Evolutionary conservation across 2,888 invertebrate genomes (phyloP).

Genomic region (Apomyelois bistriatella): DNA sequence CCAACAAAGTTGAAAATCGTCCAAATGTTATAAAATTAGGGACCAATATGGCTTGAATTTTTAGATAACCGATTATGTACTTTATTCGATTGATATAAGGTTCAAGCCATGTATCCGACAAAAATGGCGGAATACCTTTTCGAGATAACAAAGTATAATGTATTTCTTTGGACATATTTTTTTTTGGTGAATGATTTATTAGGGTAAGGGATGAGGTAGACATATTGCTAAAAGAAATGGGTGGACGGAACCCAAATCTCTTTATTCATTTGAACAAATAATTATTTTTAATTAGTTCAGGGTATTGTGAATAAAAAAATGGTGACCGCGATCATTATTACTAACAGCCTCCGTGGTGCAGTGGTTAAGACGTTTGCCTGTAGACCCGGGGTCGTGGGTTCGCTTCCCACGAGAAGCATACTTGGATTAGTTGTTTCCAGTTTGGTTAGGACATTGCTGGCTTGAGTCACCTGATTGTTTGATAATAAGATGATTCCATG

Average conservation of each 20-base stretch:
- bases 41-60: constrained; percentile 19
- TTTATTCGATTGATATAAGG: constrained; percentile 24
- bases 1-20: constrained; percentile 16
- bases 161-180: constrained; percentile 8
- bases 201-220: constrained; percentile 25
- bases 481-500: too few species aligned
- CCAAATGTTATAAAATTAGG: constrained; percentile 11
- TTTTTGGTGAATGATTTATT: constrained; percentile 32
- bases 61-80: constrained; percentile 26
- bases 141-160: constrained; percentile 4
- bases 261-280: background rate
- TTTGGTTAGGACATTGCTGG: too few species aligned
- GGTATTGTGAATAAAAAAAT: too few species aligned
- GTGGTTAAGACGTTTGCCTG: too few species aligned
- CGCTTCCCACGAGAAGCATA: too few species aligned
- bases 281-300: too few species aligned
- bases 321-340: too few species aligned
- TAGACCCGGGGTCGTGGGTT: too few species aligned
- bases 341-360: too few species aligned
- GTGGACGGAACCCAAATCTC: background rate
- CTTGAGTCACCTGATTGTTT: too few species aligned
- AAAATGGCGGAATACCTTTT: constrained; percentile 4
- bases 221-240: constrained; percentile 4
- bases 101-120: constrained; percentile 26
- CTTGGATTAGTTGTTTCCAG: too few species aligned